These are phyloP conservation scores for Allophyes oxyacanthae DNA, from an alignment of 2,888 invertebrate species.

Conservation along the genomic window DNA sequence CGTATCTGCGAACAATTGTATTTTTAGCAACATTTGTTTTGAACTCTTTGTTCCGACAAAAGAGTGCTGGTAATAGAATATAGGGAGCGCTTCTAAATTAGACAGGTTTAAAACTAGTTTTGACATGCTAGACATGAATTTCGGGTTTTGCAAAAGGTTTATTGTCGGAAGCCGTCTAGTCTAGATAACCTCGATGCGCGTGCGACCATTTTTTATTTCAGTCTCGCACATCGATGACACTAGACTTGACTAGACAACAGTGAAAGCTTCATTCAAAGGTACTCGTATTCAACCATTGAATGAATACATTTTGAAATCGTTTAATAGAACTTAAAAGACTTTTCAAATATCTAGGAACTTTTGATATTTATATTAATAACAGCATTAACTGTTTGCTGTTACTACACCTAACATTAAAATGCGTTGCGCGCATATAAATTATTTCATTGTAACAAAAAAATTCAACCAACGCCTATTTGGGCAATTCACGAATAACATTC, in stretches of 20 bases:
- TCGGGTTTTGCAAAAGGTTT: constrained; percentile 35
- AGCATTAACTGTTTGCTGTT: no score
- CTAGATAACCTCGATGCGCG: constrained; percentile 32
- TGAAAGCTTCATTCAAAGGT: constrained; percentile 25
- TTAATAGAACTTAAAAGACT: no score
- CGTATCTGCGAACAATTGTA: not conserved
- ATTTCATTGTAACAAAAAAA: no score
- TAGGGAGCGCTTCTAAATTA: constrained; percentile 21
- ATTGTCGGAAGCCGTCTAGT: constrained; percentile 33
- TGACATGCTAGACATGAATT: constrained; percentile 14
- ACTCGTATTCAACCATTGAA: constrained; percentile 8
- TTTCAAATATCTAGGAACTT: no score
- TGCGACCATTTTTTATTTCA: constrained; percentile 12
- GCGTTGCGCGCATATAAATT: no score
- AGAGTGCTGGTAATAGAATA: constrained; percentile 29
- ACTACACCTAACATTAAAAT: no score
- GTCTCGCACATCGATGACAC: constrained; percentile 5
- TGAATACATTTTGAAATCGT: not conserved
- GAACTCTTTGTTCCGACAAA: constrained; percentile 15
- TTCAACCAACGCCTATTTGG: not conserved
- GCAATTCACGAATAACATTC: not conserved
- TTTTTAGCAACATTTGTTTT: constrained; percentile 2
- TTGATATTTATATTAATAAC: no score
- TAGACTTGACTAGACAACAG: constrained; percentile 2
- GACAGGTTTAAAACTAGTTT: constrained; percentile 50